Base-by-base conservation (phyloP, 1,140 invertebrate species). In the Heliconius himera region DNA sequence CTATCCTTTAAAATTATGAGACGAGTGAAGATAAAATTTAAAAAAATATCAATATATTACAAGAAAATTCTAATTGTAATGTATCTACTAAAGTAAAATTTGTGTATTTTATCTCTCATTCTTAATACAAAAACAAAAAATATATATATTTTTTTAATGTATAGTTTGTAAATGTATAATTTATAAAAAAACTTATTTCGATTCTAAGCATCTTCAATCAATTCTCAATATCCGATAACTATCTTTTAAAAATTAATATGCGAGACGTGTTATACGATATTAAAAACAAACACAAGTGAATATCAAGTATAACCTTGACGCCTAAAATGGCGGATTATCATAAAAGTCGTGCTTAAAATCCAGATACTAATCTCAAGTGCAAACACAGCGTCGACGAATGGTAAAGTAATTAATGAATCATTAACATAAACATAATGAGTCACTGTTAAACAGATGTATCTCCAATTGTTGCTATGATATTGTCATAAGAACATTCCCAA, bases 391-490 rank as follows among this genome's bases (percentile, higher is more conserved):
- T 80, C 46, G 29, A 78, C 26, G 73, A 76, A 22, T 76, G 71
- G 54, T 75, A 80, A 79, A 54, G 56, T 72, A 54, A 79, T 76
- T 83, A 83, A 70, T 83, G 82, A 83, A 73, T 83, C 82, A 83
- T 83, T 77, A 83, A 76, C 77, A 81, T 79, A 82, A 81, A 84
- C 60, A 66, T 77, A 77, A 81, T 84, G 81, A 85, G 78, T 85
- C 81, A 85, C 74, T 77, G 29, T 36, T 33, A 78, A 84, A 84
- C 84, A 84, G 78, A 85, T 85, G 83, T 85, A 81, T 81, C 66
- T 76, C 70, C 70, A 77, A 78, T 81, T 77, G 77, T 82, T 77
- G 70, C 73, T 72, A 66, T 74, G 71, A 73, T 78, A 71, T 76
- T 82, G 60, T 72, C 70, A 77, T 73, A 77, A 79, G 51, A 74